phyloP scores from a whole-genome alignment of 2,797 vertebrate species.

The Tokudaia muenninki region DNA sequence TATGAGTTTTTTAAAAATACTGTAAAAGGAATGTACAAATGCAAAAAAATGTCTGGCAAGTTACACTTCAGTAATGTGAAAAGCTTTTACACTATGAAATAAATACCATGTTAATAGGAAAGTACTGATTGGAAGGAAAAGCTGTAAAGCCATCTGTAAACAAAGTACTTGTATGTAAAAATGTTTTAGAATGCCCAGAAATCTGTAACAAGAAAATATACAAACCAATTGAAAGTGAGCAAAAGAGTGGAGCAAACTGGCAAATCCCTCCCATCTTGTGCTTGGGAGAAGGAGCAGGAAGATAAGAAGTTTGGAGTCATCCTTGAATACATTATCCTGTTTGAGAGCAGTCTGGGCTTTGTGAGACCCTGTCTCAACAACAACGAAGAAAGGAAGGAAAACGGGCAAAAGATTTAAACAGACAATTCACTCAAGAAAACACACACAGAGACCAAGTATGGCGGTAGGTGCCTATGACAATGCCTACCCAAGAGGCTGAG shows the following conservation, averaged over 20 bases:
- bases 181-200: slow-evolving; percentile 32
- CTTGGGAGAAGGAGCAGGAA: background rate
- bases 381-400: background rate
- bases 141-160: slow-evolving; percentile 18
- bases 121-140: background rate
- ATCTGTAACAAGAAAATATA: slow-evolving; percentile 41
- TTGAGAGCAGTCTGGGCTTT: background rate
- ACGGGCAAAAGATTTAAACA: background rate
- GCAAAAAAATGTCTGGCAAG: background rate
- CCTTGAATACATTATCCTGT: background rate
- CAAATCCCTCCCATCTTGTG: background rate
- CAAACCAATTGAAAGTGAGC: slow-evolving; percentile 4
- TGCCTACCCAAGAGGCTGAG: background rate
- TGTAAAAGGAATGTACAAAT: background rate
- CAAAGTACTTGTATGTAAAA: slow-evolving; percentile 30
- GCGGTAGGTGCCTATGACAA: background rate
- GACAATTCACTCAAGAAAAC: background rate
- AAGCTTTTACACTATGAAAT: slow-evolving; percentile 28
- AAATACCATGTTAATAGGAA: background rate
- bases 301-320: background rate
- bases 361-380: background rate
- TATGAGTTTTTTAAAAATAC: background rate
- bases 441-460: background rate
- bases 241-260: slow-evolving; percentile 5
- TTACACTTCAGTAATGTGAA: slow-evolving; percentile 26